These are phyloP conservation scores for Marronus borbonicus DNA, from an alignment of 2,888 invertebrate genomes.

Conservation along the genomic window DNA sequence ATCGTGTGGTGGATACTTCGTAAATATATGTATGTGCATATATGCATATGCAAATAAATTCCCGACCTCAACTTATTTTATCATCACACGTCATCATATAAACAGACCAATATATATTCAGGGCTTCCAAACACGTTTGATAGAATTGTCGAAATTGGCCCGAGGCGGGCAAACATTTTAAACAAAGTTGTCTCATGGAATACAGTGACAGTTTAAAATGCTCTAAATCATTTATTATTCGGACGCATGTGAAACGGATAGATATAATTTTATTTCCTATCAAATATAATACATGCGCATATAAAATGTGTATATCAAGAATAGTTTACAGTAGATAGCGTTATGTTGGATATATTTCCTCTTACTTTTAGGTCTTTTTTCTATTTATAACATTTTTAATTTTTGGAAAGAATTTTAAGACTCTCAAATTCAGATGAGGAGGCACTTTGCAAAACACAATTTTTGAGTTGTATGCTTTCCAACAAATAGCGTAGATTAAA, in stretches of 20 bases:
- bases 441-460: too few relatives aligned
- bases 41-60: slow-evolving; percentile 5
- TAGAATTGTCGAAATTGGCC: slow-evolving; percentile 44
- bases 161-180: slow-evolving; percentile 27
- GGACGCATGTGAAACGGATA: neutral
- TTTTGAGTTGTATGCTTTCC: too few relatives aligned
- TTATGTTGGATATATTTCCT: too few relatives aligned
- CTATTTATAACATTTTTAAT: too few relatives aligned
- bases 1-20: neutral
- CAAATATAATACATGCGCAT: neutral
- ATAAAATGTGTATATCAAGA: too few relatives aligned
- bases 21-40: neutral
- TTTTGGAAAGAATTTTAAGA: too few relatives aligned
- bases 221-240: slow-evolving; percentile 14
- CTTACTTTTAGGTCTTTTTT: too few relatives aligned
- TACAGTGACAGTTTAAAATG: slow-evolving; percentile 18
- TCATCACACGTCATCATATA: slow-evolving; percentile 38
- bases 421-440: too few relatives aligned
- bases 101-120: slow-evolving; percentile 38
- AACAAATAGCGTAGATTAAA: too few relatives aligned
- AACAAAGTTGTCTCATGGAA: slow-evolving; percentile 21
- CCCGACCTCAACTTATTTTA: slow-evolving; percentile 1
- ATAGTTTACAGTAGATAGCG: too few relatives aligned
- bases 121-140: slow-evolving; percentile 35
- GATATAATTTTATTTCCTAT: neutral